Conservation (phyloP, 2,888 invertebrate species). For the Drosophila formosana region DNA sequence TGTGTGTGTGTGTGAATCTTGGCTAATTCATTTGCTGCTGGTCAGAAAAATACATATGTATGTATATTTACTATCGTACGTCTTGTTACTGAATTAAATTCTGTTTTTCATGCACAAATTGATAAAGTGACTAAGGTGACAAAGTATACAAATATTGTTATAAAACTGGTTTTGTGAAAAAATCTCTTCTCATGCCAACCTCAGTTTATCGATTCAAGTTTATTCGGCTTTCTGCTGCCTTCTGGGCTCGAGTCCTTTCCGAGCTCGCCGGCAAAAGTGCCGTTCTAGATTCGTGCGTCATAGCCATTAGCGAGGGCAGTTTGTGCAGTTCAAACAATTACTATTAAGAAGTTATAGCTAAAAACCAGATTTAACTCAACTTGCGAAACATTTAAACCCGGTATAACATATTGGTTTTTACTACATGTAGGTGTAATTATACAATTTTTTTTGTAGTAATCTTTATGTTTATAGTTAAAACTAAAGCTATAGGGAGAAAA, state of each 20-base stretch:
- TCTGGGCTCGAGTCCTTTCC: not conserved
- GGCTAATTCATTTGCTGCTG: not conserved
- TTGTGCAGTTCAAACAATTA: not conserved
- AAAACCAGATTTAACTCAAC: no score
- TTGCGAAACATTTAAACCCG: no score
- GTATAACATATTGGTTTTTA: no score
- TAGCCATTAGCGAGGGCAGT: not conserved
- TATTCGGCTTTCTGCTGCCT: not conserved
- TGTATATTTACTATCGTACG: not conserved
- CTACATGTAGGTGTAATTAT: not conserved
- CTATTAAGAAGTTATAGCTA: no score
- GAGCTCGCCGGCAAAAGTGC: not conserved
- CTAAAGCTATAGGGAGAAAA: no score
- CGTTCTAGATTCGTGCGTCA: not conserved
- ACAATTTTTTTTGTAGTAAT: not conserved
- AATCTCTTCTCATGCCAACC: not conserved
- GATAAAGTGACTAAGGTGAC: not conserved
- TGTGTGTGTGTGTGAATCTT: not conserved
- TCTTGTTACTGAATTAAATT: not conserved
- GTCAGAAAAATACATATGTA: not conserved
- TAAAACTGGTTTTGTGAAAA: slow-evolving; percentile 3
- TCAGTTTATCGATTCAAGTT: not conserved
- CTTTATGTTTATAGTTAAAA: no score
- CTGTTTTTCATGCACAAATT: not conserved
- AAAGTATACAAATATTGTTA: not conserved